Evolutionary conservation across 2,888 invertebrate species (phyloP), one percentile per base, ranked within the genome.

Genomic region (Lasioglossum zephyrum): DNA sequence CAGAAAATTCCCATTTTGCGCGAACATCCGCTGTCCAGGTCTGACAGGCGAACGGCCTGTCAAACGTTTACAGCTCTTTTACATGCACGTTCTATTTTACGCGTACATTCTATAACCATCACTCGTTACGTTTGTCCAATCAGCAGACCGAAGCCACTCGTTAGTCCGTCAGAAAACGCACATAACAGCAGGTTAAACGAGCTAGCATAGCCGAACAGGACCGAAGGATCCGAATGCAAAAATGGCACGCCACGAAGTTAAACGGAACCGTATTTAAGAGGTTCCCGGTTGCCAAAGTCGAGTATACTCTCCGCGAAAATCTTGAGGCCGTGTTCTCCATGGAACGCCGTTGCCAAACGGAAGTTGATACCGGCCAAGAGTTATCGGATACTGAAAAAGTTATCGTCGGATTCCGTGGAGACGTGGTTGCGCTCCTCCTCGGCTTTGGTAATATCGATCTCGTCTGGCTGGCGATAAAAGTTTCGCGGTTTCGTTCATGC

Each of bases 401-500:
- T 80, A 77, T 80, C 80, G 78, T 74, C 26, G 73, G 72, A 87
- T 81, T 82, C 82, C 72, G 73, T n/a, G 70, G 70, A 22, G 31
- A 69, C 26, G 47, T 47, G 47, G 16, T 74, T 31, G 70, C 18
- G 49, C 76, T 69, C 39, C 85, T 72, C 73, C 22, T 53, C 76
- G 36, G 69, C 75, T 81, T 88, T 74, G 77, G 66, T 84, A 88
- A 88, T 84, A 88, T 84, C 81, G 88, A 88, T 88, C 76, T 88
- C 81, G 85, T 80, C 73, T 81, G 80, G 66, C 72, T 49, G 72
- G 57, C 81, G 60, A 75, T 74, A 79, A 86, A 88, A 86, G 60
- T 88, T 88, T 70, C 70, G 53, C 73, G 57, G 66, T 82, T 79
- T 74, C 66, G 70, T 82, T 13, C 31, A 5, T 47, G 11, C 31